These are phyloP conservation scores for Doris montereyensis DNA, from an alignment of 2,888 invertebrate species.

Conservation along the genomic window DNA sequence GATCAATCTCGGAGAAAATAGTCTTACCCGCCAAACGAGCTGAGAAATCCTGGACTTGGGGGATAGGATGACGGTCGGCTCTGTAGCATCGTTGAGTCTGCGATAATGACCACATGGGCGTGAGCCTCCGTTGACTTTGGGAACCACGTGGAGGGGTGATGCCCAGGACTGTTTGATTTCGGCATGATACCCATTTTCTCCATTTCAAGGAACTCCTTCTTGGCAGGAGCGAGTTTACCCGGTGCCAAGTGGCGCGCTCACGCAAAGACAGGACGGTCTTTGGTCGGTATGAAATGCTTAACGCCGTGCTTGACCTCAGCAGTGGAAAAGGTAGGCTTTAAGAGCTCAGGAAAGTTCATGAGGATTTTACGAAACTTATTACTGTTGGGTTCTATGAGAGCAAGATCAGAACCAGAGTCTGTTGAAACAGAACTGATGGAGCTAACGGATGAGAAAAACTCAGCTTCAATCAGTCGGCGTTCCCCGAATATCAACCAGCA, in stretches of 20 bases:
- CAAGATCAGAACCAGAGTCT: too few relatives aligned
- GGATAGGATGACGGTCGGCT: slow-evolving; percentile 31
- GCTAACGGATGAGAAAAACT: not conserved
- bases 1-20: too few relatives aligned
- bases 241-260: slow-evolving; percentile 8
- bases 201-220: too few relatives aligned
- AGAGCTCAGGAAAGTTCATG: slow-evolving; percentile 1
- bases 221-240: slow-evolving; percentile 16
- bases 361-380: slow-evolving; percentile 20
- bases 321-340: slow-evolving; percentile 12
- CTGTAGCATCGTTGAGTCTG: slow-evolving; percentile 18
- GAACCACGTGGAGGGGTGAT: slow-evolving; percentile 25
- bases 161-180: slow-evolving; percentile 28
- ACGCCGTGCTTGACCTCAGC: slow-evolving; percentile 1
- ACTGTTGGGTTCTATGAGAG: too few relatives aligned
- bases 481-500: slow-evolving; percentile 20
- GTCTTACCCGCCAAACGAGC: too few relatives aligned
- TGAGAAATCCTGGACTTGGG: too few relatives aligned
- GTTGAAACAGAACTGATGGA: too few relatives aligned
- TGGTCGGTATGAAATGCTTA: slow-evolving; percentile 5
- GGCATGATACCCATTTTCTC: slow-evolving; percentile 33
- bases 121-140: too few relatives aligned
- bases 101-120: slow-evolving; percentile 20
- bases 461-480: slow-evolving; percentile 1
- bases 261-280: slow-evolving; percentile 16